phyloP scores from a whole-genome alignment of 2,113 vertebrate species.

The Rhynchomys soricoides region DNA sequence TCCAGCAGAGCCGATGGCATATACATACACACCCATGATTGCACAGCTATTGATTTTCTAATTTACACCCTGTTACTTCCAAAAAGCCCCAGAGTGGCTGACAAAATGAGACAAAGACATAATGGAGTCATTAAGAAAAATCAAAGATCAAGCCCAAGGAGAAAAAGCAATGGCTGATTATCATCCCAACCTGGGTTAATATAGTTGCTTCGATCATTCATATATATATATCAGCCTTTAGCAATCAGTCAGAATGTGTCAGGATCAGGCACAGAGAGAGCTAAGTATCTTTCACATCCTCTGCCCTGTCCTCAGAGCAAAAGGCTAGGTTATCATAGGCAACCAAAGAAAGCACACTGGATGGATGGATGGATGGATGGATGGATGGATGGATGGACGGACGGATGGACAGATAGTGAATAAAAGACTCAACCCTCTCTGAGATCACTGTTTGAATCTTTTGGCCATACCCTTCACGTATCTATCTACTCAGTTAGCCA shows the following conservation, averaged over 20 bases:
- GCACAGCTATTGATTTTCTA: slow-evolving; percentile 75
- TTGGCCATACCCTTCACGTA: background rate
- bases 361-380: background rate
- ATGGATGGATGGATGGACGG: background rate
- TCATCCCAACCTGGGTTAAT: slow-evolving; percentile 56
- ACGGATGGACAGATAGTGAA: background rate
- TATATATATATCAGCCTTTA: background rate
- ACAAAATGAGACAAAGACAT: slow-evolving; percentile 78
- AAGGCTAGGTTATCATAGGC: background rate
- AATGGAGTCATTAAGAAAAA: slow-evolving; percentile 78
- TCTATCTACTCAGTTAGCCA: background rate
- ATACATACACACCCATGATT: slow-evolving; percentile 64
- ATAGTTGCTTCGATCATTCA: slow-evolving; percentile 52
- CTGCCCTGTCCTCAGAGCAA: background rate
- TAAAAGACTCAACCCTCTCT: background rate
- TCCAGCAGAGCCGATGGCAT: slow-evolving; percentile 43
- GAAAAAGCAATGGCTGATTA: slow-evolving; percentile 64
- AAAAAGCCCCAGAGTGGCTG: slow-evolving; percentile 65
- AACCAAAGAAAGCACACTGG: background rate
- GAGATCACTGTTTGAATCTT: background rate
- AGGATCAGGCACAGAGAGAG: background rate
- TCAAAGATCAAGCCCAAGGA: slow-evolving; percentile 76
- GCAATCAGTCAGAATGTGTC: slow-evolving; percentile 20
- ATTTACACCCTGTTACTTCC: slow-evolving; percentile 75
- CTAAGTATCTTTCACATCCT: background rate